These are phyloP conservation scores for Pristis pectinata DNA, from an alignment of 2,797 vertebrate genomes.

Conservation along the genomic window DNA sequence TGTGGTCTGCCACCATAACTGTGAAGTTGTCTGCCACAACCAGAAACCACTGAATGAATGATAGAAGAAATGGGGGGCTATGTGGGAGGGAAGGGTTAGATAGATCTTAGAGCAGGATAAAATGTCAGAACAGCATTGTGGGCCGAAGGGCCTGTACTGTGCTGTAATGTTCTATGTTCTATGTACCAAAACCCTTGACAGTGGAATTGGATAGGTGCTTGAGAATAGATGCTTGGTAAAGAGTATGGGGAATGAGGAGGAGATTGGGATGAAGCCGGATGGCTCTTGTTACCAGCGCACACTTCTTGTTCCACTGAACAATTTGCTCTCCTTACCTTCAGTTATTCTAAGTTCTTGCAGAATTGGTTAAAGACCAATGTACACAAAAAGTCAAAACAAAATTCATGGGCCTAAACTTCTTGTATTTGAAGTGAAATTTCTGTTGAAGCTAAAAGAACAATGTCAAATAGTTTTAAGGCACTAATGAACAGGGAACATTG, in stretches of 20 bases:
- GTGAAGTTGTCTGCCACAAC: not conserved
- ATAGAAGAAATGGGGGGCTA: too few species aligned
- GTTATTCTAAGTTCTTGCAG: not conserved
- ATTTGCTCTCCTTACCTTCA: not conserved
- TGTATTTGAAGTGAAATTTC: not conserved
- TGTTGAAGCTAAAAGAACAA: not conserved
- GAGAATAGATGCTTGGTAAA: not conserved
- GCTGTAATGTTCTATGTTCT: too few species aligned
- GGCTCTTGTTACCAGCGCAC: not conserved
- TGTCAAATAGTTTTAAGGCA: not conserved
- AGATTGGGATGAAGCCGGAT: not conserved
- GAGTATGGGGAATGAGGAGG: not conserved
- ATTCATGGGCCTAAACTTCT: not conserved
- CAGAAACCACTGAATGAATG: not conserved
- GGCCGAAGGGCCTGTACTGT: too few species aligned
- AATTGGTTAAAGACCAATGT: not conserved
- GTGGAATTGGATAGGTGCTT: not conserved
- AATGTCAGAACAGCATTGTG: too few species aligned
- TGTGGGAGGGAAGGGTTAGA: too few species aligned
- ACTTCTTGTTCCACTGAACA: not conserved
- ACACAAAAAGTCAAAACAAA: not conserved
- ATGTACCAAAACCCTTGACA: not conserved
- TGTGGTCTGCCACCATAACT: too few species aligned
- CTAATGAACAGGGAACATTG: not conserved
- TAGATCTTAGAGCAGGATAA: too few species aligned